A percentile compares a stretch with the other conserved stretches of the same genome.
Evolutionary conservation across 1,140 invertebrate genomes (phyloP).

Genomic region (Tyrophagus putrescentiae): DNA sequence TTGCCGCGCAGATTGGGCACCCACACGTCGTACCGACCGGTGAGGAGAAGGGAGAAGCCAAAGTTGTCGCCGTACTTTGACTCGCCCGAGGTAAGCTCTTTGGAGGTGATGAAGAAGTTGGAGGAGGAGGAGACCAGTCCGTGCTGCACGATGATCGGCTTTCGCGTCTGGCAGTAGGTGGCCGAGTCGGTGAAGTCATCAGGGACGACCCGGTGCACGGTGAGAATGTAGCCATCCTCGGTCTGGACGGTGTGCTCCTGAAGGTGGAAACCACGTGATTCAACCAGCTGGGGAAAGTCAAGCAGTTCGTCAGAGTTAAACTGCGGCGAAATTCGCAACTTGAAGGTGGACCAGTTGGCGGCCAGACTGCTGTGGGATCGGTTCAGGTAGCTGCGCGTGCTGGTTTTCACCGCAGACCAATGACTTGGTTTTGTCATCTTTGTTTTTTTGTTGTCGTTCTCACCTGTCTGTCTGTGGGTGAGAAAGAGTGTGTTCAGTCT

Average conservation of each 20-base stretch:
- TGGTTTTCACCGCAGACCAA: no score
- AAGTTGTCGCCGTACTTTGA: not conserved
- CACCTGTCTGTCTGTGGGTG: no score
- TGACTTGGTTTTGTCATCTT: no score
- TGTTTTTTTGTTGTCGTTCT: no score
- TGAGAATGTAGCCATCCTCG: slow-evolving; percentile 54
- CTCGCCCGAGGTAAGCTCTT: not conserved
- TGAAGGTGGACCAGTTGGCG: no score
- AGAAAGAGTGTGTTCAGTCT: no score
- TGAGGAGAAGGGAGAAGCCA: not conserved
- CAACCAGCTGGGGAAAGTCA: not conserved
- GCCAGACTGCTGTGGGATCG: no score
- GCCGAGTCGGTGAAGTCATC: slow-evolving; percentile 53
- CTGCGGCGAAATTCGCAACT: no score
- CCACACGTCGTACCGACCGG: slow-evolving; percentile 51
- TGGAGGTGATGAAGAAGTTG: slow-evolving; percentile 1
- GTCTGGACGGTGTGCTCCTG: slow-evolving; percentile 43
- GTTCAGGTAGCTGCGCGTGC: no score
- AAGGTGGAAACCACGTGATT: slow-evolving; percentile 13
- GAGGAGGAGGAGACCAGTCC: not conserved
- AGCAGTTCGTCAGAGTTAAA: not conserved
- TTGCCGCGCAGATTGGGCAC: slow-evolving; percentile 49
- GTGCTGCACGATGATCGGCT: slow-evolving; percentile 41
- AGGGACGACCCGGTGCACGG: slow-evolving; percentile 48
- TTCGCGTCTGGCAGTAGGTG: slow-evolving; percentile 23